Evolutionary conservation across 2,888 invertebrate genomes (phyloP).

Genomic region (Caenorhabditis becei): DNA sequence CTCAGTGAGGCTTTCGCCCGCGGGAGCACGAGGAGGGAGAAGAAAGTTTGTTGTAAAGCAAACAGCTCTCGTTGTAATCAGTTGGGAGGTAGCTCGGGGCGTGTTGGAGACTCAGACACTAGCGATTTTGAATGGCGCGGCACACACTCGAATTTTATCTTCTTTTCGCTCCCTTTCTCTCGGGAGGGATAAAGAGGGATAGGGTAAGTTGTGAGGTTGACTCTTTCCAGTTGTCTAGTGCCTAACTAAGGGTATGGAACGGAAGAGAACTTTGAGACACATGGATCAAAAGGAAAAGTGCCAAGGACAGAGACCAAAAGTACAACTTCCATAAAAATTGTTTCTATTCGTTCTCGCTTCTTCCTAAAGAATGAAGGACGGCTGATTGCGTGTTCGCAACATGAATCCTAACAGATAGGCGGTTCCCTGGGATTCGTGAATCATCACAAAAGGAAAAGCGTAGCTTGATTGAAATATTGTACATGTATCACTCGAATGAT

Average conservation of each 20-base stretch:
- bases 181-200: slow-evolving; percentile 9
- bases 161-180: slow-evolving; percentile 41
- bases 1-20: slow-evolving; percentile 40
- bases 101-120: slow-evolving; percentile 19
- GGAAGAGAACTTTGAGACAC: background rate
- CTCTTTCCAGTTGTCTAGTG: background rate
- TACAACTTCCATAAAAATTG: no score
- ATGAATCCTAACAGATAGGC: background rate
- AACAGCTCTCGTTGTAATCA: slow-evolving; percentile 61
- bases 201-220: slow-evolving; percentile 10
- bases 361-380: background rate
- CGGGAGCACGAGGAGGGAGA: slow-evolving; percentile 24
- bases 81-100: slow-evolving; percentile 27
- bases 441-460: slow-evolving; percentile 5
- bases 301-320: no score
- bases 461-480: background rate
- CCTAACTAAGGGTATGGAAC: slow-evolving; percentile 13
- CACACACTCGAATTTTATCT: slow-evolving; percentile 52
- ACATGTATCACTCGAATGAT: background rate
- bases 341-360: background rate
- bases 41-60: slow-evolving; percentile 60
- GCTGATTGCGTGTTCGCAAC: background rate
- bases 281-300: no score
- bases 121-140: slow-evolving; percentile 40
- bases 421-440: background rate